Percentiles rank a stretch among this genome's conserved stretches.
Conservation (phyloP, 2,113 vertebrate genomes). For the Cavia porcellus region DNA sequence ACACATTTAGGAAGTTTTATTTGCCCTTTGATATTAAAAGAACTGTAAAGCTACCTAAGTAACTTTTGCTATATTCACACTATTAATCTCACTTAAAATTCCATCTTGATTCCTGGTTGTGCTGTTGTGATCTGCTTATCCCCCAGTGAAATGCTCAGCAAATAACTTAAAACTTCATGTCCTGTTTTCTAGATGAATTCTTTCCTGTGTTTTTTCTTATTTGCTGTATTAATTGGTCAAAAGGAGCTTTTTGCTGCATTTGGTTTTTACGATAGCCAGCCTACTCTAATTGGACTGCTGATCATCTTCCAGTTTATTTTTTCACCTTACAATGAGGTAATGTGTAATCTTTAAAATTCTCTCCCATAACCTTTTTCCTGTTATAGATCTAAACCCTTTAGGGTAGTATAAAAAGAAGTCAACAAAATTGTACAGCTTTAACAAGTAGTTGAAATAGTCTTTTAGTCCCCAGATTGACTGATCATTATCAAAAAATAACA, state of each 20-base stretch:
- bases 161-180: constrained; percentile 62
- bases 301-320: constrained; percentile 99
- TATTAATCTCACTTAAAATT: constrained; percentile 28
- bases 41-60: constrained; percentile 39
- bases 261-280: constrained; percentile 95
- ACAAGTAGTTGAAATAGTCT: constrained; percentile 7
- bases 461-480: constrained; percentile 15
- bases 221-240: constrained; percentile 96
- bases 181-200: constrained; percentile 95
- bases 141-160: not conserved
- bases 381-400: constrained; percentile 51
- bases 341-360: constrained; percentile 57
- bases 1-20: not conserved
- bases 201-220: constrained; percentile 98
- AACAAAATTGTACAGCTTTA: constrained; percentile 25
- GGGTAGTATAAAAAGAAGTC: constrained; percentile 41
- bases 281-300: constrained; percentile 97
- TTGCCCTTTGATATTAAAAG: constrained; percentile 37
- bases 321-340: constrained; percentile 99
- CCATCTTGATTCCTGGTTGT: not conserved
- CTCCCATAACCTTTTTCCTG: not conserved
- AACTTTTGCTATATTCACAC: not conserved
- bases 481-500: constrained; percentile 39
- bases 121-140: not conserved
- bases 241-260: constrained; percentile 98